phyloP scores from a whole-genome alignment of 2,888 invertebrate species.

The Melanargia galathea region DNA sequence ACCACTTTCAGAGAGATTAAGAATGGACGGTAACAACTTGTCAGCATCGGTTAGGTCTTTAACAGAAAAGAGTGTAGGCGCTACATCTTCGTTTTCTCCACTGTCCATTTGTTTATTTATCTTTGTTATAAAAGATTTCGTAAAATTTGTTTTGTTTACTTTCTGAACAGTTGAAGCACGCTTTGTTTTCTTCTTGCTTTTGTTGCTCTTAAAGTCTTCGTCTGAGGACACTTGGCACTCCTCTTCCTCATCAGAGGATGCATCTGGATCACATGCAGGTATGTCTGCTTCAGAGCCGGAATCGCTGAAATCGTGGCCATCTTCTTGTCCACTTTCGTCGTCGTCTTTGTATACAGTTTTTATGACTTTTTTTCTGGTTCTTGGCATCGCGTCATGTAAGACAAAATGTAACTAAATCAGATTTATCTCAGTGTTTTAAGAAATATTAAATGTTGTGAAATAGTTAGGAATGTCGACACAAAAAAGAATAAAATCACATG shows the following conservation, averaged over 20 bases:
- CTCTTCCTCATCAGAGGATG: constrained; percentile 62
- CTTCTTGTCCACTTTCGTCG: constrained; percentile 62
- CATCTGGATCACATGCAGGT: constrained; percentile 60
- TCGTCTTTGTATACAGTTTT: constrained; percentile 75
- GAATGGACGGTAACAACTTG: constrained; percentile 69
- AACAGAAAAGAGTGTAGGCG: constrained; percentile 53
- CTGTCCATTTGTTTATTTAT: constrained; percentile 54
- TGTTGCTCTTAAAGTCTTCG: constrained; percentile 57
- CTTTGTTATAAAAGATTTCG: constrained; percentile 59
- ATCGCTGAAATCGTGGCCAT: constrained; percentile 71
- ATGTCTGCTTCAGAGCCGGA: constrained; percentile 78
- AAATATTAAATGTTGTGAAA: constrained; percentile 6
- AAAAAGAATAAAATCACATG: not conserved
- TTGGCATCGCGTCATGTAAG: constrained; percentile 55
- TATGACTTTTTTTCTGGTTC: constrained; percentile 67
- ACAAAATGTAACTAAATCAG: not conserved
- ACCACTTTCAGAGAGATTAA: constrained; percentile 80
- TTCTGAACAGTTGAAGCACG: constrained; percentile 38
- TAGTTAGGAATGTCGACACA: not conserved
- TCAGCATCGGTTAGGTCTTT: constrained; percentile 75
- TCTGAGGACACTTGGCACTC: constrained; percentile 55
- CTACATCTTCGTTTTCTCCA: constrained; percentile 48
- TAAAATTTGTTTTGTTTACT: constrained; percentile 50
- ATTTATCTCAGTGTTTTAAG: not conserved
- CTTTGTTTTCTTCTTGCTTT: constrained; percentile 35